Conservation (phyloP, 2,797 vertebrate genomes). For the Bovichtus variegatus region DNA sequence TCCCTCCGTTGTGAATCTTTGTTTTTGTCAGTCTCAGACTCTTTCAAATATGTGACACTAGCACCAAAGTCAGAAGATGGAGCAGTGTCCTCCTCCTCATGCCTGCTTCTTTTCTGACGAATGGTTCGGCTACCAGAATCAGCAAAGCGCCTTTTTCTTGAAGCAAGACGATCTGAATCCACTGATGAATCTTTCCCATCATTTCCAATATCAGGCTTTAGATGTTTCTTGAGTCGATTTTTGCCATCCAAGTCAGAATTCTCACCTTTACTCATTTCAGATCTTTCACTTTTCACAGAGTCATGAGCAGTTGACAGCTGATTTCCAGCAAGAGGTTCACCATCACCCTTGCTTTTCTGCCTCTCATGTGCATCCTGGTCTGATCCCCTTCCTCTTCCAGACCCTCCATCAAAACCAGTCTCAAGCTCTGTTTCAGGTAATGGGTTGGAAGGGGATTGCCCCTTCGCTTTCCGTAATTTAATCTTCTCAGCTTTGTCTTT, state of each 20-base stretch:
- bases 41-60: conserved; percentile 79
- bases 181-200: conserved; percentile 87
- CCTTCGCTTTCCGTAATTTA: conserved; percentile 92
- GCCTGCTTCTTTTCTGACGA: conserved; percentile 88
- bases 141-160: conserved; percentile 95
- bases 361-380: conserved; percentile 89
- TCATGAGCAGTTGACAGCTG: conserved; percentile 85
- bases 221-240: conserved; percentile 90
- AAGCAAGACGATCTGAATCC: conserved; percentile 94
- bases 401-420: conserved; percentile 86
- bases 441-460: conserved; percentile 91
- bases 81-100: conserved; percentile 91
- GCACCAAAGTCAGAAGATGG: conserved; percentile 83
- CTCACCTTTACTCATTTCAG: conserved; percentile 89
- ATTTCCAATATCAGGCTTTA: conserved; percentile 87
- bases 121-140: conserved; percentile 90
- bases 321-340: conserved; percentile 85
- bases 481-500: conserved; percentile 91
- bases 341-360: conserved; percentile 89
- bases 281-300: conserved; percentile 87
- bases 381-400: conserved; percentile 87
- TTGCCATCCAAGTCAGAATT: conserved; percentile 91
- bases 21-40: conserved; percentile 90
- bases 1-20: conserved; percentile 94
- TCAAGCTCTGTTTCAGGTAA: conserved; percentile 90